phyloP scores from a whole-genome alignment of 2,797 vertebrate species.

The Gymnoscopelus braueri region DNA sequence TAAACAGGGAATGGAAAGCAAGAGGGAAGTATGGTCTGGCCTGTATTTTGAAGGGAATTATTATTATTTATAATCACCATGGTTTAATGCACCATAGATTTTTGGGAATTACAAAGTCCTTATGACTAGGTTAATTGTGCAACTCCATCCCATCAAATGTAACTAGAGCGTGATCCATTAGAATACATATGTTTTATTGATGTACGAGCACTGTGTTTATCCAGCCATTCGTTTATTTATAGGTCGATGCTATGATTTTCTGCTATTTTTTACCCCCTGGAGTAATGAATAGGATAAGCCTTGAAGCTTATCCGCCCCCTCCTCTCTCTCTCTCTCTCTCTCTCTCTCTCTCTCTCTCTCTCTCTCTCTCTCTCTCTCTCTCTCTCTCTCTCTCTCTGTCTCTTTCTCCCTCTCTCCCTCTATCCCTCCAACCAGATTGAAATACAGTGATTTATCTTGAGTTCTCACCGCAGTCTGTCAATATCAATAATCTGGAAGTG shows the following conservation, averaged over 20 bases:
- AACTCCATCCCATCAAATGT: constrained; percentile 74
- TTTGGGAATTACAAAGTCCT: constrained; percentile 65
- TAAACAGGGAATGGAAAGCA: constrained; percentile 26
- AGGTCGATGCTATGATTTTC: constrained; percentile 74
- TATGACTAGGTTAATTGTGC: constrained; percentile 71
- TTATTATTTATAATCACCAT: constrained; percentile 71
- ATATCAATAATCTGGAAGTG: constrained; percentile 74
- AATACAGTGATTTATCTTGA: constrained; percentile 73
- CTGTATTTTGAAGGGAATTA: constrained; percentile 58
- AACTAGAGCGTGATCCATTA: constrained; percentile 81
- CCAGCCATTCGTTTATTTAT: constrained; percentile 81
- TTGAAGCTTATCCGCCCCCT: constrained; percentile 78
- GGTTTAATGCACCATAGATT: constrained; percentile 60
- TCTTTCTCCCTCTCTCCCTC: constrained; percentile 7
- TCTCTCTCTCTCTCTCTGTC: constrained; percentile 37
- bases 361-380: neutral
- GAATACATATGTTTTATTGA: constrained; percentile 83
- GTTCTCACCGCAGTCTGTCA: constrained; percentile 75
- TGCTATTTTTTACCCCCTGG: constrained; percentile 52
- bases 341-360: constrained; percentile 17
- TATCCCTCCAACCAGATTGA: constrained; percentile 74
- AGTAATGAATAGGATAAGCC: constrained; percentile 83
- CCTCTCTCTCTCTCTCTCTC: constrained; percentile 64
- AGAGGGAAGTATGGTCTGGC: constrained; percentile 58
- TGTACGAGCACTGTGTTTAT: constrained; percentile 76